Conservation (phyloP, 2,888 invertebrate species). For the Phania funesta region DNA sequence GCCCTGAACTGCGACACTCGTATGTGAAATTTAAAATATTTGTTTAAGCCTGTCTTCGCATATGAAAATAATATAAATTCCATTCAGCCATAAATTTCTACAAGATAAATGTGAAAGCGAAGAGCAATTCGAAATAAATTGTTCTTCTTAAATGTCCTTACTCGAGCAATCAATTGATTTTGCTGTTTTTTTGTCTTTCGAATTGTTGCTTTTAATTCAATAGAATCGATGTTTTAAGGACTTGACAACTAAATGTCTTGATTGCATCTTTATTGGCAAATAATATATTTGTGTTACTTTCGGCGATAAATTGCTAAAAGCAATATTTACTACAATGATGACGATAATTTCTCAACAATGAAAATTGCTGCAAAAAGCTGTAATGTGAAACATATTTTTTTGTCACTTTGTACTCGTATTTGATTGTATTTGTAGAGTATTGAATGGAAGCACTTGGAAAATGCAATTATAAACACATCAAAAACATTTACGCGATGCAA, state of each 20-base stretch:
- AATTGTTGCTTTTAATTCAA: conserved; percentile 32
- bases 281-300: conserved; percentile 28
- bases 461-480: conserved; percentile 67
- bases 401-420: no score
- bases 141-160: not conserved
- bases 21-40: no score
- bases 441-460: conserved; percentile 62
- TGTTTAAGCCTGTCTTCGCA: no score
- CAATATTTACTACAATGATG: conserved; percentile 11
- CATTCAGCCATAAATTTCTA: not conserved
- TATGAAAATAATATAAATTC: no score
- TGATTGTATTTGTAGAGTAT: conserved; percentile 53
- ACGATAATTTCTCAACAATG: conserved; percentile 34
- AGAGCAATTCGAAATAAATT: no score
- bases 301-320: conserved; percentile 11
- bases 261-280: conserved; percentile 46
- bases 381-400: conserved; percentile 62
- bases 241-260: conserved; percentile 39
- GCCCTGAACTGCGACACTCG: no score
- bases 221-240: conserved; percentile 15
- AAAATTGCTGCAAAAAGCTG: conserved; percentile 45
- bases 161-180: not conserved
- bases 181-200: not conserved
- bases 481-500: conserved; percentile 62
- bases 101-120: not conserved